Percentiles rank a stretch among this genome's conserved stretches.
phyloP scores from a whole-genome alignment of 2,888 invertebrate genomes.

The Eilema griseolum region DNA sequence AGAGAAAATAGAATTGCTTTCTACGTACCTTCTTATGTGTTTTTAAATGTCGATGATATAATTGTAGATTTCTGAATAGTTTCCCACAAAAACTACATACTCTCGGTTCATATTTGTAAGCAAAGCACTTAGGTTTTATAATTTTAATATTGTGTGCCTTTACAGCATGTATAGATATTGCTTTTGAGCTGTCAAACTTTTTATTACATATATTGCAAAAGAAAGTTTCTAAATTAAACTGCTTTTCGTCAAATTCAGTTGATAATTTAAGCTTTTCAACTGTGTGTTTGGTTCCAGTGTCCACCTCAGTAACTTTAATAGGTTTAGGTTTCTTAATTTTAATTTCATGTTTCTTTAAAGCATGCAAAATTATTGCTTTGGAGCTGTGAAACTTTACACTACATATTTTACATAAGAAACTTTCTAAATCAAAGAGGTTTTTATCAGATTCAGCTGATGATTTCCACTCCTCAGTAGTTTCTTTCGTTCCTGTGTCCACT shows the following conservation, averaged over 20 bases:
- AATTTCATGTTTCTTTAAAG: constrained; percentile 57
- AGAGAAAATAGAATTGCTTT: not conserved
- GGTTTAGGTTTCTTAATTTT: constrained; percentile 41
- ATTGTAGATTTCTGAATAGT: constrained; percentile 35
- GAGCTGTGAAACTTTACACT: constrained; percentile 56
- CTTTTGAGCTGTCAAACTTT: constrained; percentile 51
- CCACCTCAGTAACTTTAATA: constrained; percentile 3
- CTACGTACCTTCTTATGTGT: constrained; percentile 42
- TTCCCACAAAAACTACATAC: constrained; percentile 66
- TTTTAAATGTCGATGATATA: constrained; percentile 60
- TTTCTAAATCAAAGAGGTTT: constrained; percentile 60
- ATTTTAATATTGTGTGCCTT: constrained; percentile 60
- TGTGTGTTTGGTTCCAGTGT: not conserved
- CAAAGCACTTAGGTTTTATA: constrained; percentile 35
- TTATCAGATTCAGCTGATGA: not conserved
- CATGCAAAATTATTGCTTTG: constrained; percentile 64
- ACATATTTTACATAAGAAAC: constrained; percentile 68
- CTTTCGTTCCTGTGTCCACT: constrained; percentile 3
- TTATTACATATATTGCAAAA: constrained; percentile 69
- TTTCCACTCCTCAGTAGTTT: not conserved
- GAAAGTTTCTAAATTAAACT: constrained; percentile 61
- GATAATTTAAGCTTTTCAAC: not conserved
- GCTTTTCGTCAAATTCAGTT: constrained; percentile 10
- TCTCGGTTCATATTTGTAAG: constrained; percentile 23
- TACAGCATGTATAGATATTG: constrained; percentile 63